Evolutionary conservation across 23 tunicate species (phyloP).

Genomic region (Phallusia fumigata): DNA sequence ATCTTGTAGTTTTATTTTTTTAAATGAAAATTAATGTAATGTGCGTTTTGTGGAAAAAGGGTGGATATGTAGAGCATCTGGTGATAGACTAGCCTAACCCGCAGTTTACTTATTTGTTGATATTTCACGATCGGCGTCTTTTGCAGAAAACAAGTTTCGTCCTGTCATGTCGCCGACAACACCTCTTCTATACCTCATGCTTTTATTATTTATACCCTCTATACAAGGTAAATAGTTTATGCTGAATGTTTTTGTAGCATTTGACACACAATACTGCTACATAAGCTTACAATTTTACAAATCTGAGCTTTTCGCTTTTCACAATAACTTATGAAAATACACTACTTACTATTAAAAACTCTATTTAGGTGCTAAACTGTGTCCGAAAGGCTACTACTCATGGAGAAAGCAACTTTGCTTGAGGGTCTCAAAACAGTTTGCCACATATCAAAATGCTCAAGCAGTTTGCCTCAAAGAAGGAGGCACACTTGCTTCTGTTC

Average conservation of each 20-base stretch:
- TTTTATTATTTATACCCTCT: neutral
- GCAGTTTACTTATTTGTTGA: neutral
- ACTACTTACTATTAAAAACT: neutral
- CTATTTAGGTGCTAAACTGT: slow-evolving; percentile 1
- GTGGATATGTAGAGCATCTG: no score
- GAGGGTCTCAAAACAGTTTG: neutral
- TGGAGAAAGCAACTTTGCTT: slow-evolving; percentile 19
- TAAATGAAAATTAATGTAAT: no score
- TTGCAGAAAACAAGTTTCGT: neutral
- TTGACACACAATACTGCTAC: no score
- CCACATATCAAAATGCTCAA: slow-evolving; percentile 25
- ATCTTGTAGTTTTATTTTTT: no score
- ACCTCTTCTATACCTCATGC: neutral
- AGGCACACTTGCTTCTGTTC: slow-evolving; percentile 30
- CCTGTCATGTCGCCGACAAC: neutral
- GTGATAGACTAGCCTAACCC: no score
- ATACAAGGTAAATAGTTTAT: neutral
- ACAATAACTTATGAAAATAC: neutral
- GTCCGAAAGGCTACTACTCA: slow-evolving; percentile 10
- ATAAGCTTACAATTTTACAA: no score
- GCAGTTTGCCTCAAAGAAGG: slow-evolving; percentile 30
- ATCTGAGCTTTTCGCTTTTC: neutral
- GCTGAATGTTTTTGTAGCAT: neutral
- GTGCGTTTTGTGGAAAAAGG: no score
- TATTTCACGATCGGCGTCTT: neutral